phyloP scores from a whole-genome alignment of 2,113 vertebrate genomes.

The Brachypodius melanocephalos region DNA sequence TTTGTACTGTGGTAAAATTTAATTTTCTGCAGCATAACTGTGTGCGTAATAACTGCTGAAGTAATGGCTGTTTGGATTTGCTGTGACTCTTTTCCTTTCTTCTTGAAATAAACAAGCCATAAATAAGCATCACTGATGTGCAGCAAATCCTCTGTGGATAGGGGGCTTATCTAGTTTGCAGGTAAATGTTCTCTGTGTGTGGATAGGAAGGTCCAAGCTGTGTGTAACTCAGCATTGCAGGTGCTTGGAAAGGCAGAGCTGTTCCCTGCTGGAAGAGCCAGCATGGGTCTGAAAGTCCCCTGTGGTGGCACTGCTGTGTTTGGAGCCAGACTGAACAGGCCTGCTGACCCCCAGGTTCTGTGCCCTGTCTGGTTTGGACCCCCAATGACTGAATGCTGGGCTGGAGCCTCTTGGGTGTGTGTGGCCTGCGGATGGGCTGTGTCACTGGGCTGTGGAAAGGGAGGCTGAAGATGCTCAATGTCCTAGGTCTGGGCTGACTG shows the following conservation, averaged over 20 bases:
- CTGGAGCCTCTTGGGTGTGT: fast-evolving
- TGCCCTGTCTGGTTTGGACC: not conserved
- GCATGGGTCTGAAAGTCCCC: not conserved
- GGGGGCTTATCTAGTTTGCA: not conserved
- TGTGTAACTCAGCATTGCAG: not conserved
- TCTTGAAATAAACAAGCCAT: not conserved
- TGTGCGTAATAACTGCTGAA: not conserved
- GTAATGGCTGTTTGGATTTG: constrained; percentile 21
- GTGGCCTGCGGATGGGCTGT: fast-evolving
- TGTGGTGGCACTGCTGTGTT: not conserved
- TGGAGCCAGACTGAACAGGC: not conserved
- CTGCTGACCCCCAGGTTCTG: not conserved
- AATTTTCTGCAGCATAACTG: constrained; percentile 4
- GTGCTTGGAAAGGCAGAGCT: not conserved
- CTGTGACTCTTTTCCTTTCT: not conserved
- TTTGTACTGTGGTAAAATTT: constrained; percentile 21
- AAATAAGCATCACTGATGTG: not conserved
- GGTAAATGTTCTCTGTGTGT: not conserved
- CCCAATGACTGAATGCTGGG: not conserved
- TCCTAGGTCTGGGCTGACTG: not conserved
- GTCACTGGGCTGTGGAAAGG: not conserved
- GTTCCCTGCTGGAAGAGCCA: not conserved
- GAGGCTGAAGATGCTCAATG: not conserved
- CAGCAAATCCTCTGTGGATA: not conserved
- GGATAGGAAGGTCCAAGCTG: not conserved